phyloP scores from a whole-genome alignment of 2,113 vertebrate species.

The Chloebia gouldiae region DNA sequence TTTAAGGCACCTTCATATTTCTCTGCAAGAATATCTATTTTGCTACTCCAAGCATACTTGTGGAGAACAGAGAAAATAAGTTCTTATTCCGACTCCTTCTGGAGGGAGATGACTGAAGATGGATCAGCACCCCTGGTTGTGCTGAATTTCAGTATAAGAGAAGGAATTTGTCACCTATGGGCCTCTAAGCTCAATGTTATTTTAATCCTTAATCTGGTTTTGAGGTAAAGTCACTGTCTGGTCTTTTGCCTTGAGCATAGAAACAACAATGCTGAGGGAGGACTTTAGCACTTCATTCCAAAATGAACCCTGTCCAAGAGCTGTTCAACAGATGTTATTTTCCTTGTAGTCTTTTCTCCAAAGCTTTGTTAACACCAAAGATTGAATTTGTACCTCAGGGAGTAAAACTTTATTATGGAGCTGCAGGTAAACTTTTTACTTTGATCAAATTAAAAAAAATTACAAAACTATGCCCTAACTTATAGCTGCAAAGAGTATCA shows the following conservation, averaged over 20 bases:
- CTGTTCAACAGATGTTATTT: conserved; percentile 39
- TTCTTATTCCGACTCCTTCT: not conserved
- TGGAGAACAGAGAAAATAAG: not conserved
- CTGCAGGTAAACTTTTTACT: conserved; percentile 7
- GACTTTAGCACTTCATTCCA: not conserved
- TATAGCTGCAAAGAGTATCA: not conserved
- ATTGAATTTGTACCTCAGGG: conserved; percentile 31
- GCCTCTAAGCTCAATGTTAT: not conserved
- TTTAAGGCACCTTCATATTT: not conserved
- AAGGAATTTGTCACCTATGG: not conserved
- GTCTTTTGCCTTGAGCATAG: conserved; percentile 1
- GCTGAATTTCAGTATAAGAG: not conserved
- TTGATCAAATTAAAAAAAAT: not conserved
- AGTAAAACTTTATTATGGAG: not conserved
- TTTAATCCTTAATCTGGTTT: not conserved
- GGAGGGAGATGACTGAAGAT: not conserved
- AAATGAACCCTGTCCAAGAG: not conserved
- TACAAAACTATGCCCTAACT: not conserved
- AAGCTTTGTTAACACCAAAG: conserved; percentile 34
- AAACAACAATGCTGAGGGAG: not conserved
- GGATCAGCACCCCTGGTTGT: not conserved
- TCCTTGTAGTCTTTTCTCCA: conserved; percentile 30
- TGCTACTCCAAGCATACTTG: not conserved
- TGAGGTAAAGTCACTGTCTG: not conserved
- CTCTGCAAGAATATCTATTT: not conserved